These are phyloP conservation scores for Drepanosiphum platanoidis DNA, from an alignment of 2,888 invertebrate species.

Conservation along the genomic window DNA sequence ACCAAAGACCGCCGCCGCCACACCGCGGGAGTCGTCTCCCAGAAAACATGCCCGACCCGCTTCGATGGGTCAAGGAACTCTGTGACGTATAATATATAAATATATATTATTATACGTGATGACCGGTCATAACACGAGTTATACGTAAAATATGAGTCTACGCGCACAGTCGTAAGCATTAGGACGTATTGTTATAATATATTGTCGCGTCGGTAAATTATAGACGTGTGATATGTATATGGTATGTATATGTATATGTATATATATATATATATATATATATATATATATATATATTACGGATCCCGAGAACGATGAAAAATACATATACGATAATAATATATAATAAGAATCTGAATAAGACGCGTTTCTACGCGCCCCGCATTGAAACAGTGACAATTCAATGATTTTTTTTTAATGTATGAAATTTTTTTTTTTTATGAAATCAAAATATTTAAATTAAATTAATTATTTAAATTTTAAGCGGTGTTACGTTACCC, in stretches of 20 bases:
- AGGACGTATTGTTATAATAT: no score
- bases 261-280: neutral
- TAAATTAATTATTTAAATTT: no score
- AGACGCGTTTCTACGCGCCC: neutral
- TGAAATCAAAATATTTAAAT: no score
- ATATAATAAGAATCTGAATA: neutral
- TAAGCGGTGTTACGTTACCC: no score
- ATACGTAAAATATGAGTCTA: neutral
- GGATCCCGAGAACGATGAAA: neutral
- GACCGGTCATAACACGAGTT: neutral
- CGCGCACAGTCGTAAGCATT: neutral
- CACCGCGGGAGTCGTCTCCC: slow-evolving; percentile 46
- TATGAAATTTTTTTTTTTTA: no score
- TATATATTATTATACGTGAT: no score
- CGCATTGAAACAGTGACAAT: no score
- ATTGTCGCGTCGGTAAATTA: no score
- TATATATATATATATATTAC: neutral
- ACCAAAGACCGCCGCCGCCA: slow-evolving; percentile 23
- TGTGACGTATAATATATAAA: neutral
- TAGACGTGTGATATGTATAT: neutral
- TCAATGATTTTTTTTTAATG: no score
- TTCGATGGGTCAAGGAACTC: slow-evolving; percentile 60
- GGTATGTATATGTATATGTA: neutral
- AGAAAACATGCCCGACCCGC: slow-evolving; percentile 48
- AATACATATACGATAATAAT: neutral